Evolutionary conservation across 2,797 vertebrate genomes (phyloP), one percentile per base, ranked within the genome.

Genomic region (Tympanoctomys barrerae): DNA sequence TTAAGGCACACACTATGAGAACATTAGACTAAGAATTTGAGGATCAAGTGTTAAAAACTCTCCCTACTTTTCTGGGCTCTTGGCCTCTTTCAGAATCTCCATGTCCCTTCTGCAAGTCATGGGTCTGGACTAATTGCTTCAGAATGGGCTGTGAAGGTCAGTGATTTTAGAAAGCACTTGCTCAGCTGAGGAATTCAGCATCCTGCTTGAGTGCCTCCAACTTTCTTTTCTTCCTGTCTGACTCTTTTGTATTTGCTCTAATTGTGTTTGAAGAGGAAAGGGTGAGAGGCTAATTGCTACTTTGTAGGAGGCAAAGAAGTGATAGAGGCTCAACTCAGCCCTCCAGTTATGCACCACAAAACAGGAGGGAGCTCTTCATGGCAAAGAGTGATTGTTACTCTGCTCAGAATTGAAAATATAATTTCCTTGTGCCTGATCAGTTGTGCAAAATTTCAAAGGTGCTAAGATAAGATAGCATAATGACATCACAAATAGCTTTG

Each of bases 381-480:
- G 61, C 3, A 57, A 46, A 73, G 31, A 68, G 46, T 18, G 31
- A 49, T 42, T 22, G 6, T 61, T 77, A 42, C 28, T 21, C 68
- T 61, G 39, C 36, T 31, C 46, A 62, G 14, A 85, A 46, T 62
- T 61, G 75, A 90, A 91, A 93, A 86, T 26, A 57, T 28, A 77
- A 77, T 75, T 75, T 75, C 39, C 61, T 42, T n/a, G 9, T 89
- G 52, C 16, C 66, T 93, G 52, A 54, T 62, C 57, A 31, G 11
- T 28, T 71, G 49, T 52, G 33, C n/a, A 57, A 42, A 42, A 94
- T 70, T 89, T 82, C 89, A 91, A 87, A 95, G 71, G 28, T 42
- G 18, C 46, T 42, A 85, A 70, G 57, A 57, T 12, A 87, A 86
- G 75, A 93, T 92, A 57, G 13, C 64, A 66, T 46, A 84, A 91